These are phyloP conservation scores for Lysandra coridon DNA, from an alignment of 2,888 invertebrate genomes.

Conservation along the genomic window DNA sequence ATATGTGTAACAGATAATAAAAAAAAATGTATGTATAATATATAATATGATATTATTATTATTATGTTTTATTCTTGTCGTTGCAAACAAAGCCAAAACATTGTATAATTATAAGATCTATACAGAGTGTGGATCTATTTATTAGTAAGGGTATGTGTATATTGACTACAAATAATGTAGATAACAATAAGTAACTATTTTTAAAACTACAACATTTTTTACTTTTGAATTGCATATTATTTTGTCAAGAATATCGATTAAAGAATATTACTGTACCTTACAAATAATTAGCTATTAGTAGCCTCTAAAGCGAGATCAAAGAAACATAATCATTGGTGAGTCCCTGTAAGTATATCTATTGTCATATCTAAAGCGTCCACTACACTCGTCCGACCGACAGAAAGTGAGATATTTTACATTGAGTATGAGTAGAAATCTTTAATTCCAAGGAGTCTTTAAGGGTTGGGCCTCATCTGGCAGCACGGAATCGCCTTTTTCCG, in stretches of 20 bases:
- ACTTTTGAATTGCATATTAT: not conserved
- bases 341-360: conserved; percentile 10
- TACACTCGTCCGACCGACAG: not conserved
- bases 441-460: no score
- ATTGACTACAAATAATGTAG: not conserved
- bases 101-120: no score
- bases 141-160: not conserved
- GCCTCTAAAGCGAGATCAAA: conserved; percentile 19
- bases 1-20: no score
- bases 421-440: no score
- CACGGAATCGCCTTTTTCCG: no score
- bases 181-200: not conserved
- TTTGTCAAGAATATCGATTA: not conserved
- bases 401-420: not conserved
- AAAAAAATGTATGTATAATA: no score
- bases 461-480: no score
- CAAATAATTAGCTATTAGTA: not conserved
- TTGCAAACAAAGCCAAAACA: no score
- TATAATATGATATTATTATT: no score
- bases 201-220: not conserved
- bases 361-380: conserved; percentile 1
- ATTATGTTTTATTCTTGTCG: no score
- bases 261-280: not conserved
- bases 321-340: conserved; percentile 7
- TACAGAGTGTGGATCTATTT: no score